phyloP scores from a whole-genome alignment of 2,113 vertebrate species.

The Thomomys bottae region DNA sequence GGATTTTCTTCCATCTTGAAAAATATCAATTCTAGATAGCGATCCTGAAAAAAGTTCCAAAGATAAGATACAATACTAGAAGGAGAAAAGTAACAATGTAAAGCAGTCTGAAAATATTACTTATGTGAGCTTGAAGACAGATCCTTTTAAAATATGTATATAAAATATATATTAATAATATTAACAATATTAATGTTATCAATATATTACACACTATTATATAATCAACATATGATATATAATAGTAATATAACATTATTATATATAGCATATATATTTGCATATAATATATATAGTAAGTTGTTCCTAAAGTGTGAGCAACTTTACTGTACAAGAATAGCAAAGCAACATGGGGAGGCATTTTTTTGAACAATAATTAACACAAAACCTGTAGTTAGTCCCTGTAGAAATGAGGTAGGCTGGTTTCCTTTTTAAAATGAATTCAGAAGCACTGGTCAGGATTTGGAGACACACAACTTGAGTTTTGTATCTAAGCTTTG shows the following conservation, averaged over 20 bases:
- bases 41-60: slow-evolving; percentile 7
- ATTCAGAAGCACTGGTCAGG: neutral
- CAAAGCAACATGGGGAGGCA: neutral
- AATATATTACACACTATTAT: too few relatives aligned
- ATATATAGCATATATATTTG: too few relatives aligned
- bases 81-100: neutral
- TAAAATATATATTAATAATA: too few relatives aligned
- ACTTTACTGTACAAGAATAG: neutral
- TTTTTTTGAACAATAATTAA: neutral
- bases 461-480: neutral
- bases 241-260: too few relatives aligned
- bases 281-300: too few relatives aligned
- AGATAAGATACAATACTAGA: neutral
- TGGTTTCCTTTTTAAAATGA: neutral
- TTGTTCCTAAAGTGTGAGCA: neutral
- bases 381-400: neutral
- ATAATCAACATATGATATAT: too few relatives aligned
- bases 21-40: neutral
- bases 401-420: neutral
- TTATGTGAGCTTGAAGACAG: neutral
- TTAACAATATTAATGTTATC: too few relatives aligned
- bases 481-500: neutral
- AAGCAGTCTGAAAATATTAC: neutral
- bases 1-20: neutral
- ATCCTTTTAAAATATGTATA: neutral